Conservation (phyloP, 2,797 vertebrate species). For the Catharus ustulatus region DNA sequence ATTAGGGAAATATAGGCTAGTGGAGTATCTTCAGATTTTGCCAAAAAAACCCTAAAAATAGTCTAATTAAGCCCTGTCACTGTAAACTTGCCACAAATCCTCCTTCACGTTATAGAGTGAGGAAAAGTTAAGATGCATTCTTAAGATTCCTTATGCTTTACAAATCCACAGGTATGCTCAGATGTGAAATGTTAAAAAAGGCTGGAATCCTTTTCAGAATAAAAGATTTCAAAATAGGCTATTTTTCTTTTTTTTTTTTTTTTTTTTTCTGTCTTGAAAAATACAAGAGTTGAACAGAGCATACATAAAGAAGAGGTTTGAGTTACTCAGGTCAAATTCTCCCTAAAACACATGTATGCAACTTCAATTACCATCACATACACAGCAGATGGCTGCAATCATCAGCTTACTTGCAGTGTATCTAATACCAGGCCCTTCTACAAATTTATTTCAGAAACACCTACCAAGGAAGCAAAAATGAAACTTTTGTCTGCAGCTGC, state of each 20-base stretch:
- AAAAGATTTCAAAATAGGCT: slow-evolving; percentile 59
- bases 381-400: not conserved
- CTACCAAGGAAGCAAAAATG: not conserved
- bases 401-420: not conserved
- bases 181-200: not conserved
- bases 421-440: not conserved
- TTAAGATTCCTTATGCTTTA: slow-evolving; percentile 69
- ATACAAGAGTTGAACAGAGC: slow-evolving; percentile 1
- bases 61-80: not conserved
- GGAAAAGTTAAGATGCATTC: slow-evolving; percentile 38
- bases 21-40: not conserved
- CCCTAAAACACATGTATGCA: not conserved
- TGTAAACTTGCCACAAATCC: slow-evolving; percentile 17
- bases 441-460: not conserved
- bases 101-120: not conserved
- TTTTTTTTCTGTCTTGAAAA: slow-evolving; percentile 34
- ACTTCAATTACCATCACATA: not conserved
- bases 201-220: slow-evolving; percentile 20
- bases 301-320: not conserved
- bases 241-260: slow-evolving; percentile 40
- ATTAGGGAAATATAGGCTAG: not conserved
- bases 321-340: not conserved
- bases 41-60: not conserved
- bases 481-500: not conserved
- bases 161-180: slow-evolving; percentile 53